Evolutionary conservation across 2,113 vertebrate species (phyloP), one percentile per base, ranked within the genome.

Genomic region (Tylochromis polylepis): DNA sequence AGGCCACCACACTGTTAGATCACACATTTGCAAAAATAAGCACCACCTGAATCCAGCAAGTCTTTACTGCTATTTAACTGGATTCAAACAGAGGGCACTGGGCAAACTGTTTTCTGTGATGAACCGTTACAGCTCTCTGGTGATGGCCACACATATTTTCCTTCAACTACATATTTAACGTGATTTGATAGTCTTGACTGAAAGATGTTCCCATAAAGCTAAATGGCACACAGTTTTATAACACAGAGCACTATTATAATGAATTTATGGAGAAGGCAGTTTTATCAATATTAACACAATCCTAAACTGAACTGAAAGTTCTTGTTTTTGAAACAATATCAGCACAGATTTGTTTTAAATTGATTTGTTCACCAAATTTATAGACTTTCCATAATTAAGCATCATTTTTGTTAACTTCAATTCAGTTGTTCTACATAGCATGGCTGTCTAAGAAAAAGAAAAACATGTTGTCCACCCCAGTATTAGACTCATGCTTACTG

Each of bases 401-500:
- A 72, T 72, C 5, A 75, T 75, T 72, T 72, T 16, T 22, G 24
- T 6, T 1, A 46, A 16, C 38, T 72, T 27, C 6, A n/a, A 12
- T 12, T 36, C n/a, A 70, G n/a, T 24, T 70, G 65, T 72, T 72
- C 65, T 3, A 62, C 31, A 62, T 34, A 70, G 22, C 41, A 46
- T 27, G 14, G 14, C 22, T 43, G 22, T 72, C 1, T 11, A 43
- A 72, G 38, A 43, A 70, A 41, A 67, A 62, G 10, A 43, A n/a
- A 36, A 65, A 27, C n/a, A 72, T 4, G 38, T 70, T 70, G 65
- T 24, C 22, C 36, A 41, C 6, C n/a, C 12, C 65, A 12, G 22
- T n/a, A 41, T 31, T 27, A 27, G 53, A 81, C 10, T 31, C 0
- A 2, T 62, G 22, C 92, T 29, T 97, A 99, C 98, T 97, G 97